Percentiles rank a stretch among this genome's conserved stretches.
Conservation (phyloP, 2,113 vertebrate species). For the Paracanthobrama guichenoti region DNA sequence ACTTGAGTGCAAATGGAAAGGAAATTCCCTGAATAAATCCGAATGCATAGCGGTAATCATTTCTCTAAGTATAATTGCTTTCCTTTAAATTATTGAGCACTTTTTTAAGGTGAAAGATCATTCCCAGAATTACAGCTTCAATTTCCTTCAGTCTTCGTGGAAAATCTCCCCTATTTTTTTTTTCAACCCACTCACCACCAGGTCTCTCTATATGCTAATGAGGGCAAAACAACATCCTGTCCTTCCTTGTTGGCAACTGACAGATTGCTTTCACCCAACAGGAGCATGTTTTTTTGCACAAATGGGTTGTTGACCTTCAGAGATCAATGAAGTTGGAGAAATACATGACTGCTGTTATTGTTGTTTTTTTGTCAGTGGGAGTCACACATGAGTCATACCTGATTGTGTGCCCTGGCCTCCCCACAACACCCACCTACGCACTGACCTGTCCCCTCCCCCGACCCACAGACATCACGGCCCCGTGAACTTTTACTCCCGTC, state of each 20-base stretch:
- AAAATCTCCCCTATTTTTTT: neutral
- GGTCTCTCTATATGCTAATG: conserved; percentile 27
- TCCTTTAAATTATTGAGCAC: neutral
- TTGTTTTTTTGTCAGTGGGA: conserved; percentile 22
- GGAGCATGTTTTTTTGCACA: neutral
- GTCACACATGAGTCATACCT: conserved; percentile 42
- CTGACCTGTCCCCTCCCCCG: neutral
- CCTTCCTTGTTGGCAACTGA: neutral
- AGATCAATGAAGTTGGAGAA: conserved; percentile 37
- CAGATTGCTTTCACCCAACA: neutral
- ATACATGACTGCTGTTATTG: neutral
- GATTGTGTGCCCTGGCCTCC: conserved; percentile 10
- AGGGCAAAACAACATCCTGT: conserved; percentile 24
- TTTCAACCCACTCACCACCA: neutral
- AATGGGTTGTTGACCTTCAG: conserved; percentile 36
- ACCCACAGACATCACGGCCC: neutral
- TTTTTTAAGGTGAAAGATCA: neutral
- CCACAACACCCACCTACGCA: neutral
- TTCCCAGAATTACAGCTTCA: neutral
- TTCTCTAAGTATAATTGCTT: neutral
- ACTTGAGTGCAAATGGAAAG: neutral
- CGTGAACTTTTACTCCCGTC: neutral
- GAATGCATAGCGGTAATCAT: neutral
- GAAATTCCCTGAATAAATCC: neutral
- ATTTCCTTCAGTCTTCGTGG: neutral